phyloP scores from a whole-genome alignment of 2,888 invertebrate genomes.

The Synanthedon vespiformis region DNA sequence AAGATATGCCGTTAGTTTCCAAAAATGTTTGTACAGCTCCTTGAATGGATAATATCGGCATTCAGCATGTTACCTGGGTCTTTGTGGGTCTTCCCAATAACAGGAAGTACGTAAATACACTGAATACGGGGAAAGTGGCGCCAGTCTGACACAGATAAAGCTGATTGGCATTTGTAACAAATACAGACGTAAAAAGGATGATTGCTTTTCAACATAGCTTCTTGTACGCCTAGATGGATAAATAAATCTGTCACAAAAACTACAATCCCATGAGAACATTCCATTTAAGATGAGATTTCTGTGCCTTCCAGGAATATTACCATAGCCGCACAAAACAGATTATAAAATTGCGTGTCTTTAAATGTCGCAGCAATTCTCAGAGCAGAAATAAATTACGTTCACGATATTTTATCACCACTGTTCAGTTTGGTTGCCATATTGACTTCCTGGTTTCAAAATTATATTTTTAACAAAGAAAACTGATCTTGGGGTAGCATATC shows the following conservation, averaged over 20 bases:
- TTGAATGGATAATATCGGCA: constrained; percentile 22
- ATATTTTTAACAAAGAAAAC: background rate
- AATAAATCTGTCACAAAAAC: no score
- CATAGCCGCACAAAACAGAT: no score
- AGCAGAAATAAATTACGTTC: no score
- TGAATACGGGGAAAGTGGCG: constrained; percentile 19
- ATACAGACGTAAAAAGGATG: constrained; percentile 11
- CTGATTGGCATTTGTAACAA: constrained; percentile 18
- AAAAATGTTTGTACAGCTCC: constrained; percentile 20
- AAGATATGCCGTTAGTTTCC: constrained; percentile 14
- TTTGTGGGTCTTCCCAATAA: constrained; percentile 23
- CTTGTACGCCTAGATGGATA: no score
- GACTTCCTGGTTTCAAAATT: background rate
- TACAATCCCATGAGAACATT: no score
- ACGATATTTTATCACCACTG: no score
- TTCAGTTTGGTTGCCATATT: background rate
- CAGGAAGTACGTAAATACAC: constrained; percentile 30
- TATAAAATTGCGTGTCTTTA: no score
- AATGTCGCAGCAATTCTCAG: no score
- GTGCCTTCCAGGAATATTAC: no score
- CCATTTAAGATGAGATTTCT: no score
- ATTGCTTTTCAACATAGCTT: no score
- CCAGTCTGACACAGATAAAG: constrained; percentile 8
- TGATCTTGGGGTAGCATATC: constrained; percentile 2
- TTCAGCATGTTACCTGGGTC: constrained; percentile 29